Conservation (phyloP, 2,113 vertebrate genomes). For the Zosterops pallidus region DNA sequence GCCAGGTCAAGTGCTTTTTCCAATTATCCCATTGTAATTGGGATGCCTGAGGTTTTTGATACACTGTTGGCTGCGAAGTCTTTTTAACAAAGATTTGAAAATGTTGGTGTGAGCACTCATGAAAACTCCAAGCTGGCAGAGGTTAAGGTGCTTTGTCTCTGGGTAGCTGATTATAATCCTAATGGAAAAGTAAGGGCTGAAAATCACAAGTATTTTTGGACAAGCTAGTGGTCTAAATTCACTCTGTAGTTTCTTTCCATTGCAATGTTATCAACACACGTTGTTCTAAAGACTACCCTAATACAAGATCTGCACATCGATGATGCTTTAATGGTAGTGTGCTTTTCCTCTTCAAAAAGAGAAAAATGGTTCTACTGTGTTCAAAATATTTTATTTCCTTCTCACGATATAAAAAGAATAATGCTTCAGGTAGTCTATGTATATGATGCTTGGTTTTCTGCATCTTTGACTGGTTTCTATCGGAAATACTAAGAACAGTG, state of each 20-base stretch:
- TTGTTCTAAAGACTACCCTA: background rate
- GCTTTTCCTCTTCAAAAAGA: background rate
- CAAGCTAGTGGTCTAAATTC: background rate
- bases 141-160: background rate
- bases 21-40: slow-evolving; percentile 2
- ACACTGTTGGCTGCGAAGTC: background rate
- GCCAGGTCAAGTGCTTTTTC: slow-evolving; percentile 1
- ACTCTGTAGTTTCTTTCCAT: background rate
- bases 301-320: background rate
- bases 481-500: background rate
- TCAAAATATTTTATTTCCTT: background rate
- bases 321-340: background rate
- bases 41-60: background rate
- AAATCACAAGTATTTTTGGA: background rate
- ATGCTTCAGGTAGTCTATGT: background rate
- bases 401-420: background rate
- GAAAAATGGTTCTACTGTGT: background rate
- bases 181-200: background rate
- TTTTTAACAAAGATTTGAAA: slow-evolving; percentile 2
- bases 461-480: background rate
- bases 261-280: background rate
- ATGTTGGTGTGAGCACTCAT: background rate
- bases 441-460: background rate
- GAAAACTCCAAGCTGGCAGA: background rate
- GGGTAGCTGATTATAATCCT: background rate